Conservation (phyloP, 2,888 invertebrate species). For the Shargacucullia verbasci region DNA sequence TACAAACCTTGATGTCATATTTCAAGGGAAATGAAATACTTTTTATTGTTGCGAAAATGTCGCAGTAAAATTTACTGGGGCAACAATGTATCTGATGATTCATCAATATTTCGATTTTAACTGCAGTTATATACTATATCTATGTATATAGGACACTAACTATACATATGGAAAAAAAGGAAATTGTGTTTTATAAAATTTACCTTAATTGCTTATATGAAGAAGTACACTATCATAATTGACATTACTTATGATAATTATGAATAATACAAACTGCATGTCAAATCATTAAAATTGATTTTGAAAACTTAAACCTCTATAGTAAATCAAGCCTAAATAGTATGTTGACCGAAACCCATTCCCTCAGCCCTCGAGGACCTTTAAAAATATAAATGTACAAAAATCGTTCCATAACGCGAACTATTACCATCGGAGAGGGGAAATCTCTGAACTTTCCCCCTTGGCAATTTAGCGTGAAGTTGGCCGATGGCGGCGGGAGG, state of each 20-base stretch:
- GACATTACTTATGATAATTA: no score
- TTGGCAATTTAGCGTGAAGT: slow-evolving; percentile 75
- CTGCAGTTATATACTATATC: no score
- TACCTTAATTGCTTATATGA: no score
- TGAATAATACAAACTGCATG: background rate
- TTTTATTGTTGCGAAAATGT: slow-evolving; percentile 48
- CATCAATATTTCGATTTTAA: slow-evolving; percentile 17
- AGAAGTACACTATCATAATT: no score
- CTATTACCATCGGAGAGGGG: slow-evolving; percentile 54
- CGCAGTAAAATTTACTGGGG: slow-evolving; percentile 31
- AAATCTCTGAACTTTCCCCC: slow-evolving; percentile 59
- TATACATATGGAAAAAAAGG: no score
- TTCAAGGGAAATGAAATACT: slow-evolving; percentile 50
- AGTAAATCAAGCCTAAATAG: no score
- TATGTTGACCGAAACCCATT: background rate
- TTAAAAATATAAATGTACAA: slow-evolving; percentile 50
- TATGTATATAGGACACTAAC: no score
- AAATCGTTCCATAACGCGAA: slow-evolving; percentile 46
- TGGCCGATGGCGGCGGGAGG: slow-evolving; percentile 67
- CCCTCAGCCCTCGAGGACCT: slow-evolving; percentile 19
- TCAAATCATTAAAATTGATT: no score
- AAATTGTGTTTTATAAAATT: no score
- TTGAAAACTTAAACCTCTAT: no score
- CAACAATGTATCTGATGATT: slow-evolving; percentile 41
- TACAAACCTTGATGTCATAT: slow-evolving; percentile 52